phyloP scores from a whole-genome alignment of 2,888 invertebrate species.

The Drosophila atroscutellata region DNA sequence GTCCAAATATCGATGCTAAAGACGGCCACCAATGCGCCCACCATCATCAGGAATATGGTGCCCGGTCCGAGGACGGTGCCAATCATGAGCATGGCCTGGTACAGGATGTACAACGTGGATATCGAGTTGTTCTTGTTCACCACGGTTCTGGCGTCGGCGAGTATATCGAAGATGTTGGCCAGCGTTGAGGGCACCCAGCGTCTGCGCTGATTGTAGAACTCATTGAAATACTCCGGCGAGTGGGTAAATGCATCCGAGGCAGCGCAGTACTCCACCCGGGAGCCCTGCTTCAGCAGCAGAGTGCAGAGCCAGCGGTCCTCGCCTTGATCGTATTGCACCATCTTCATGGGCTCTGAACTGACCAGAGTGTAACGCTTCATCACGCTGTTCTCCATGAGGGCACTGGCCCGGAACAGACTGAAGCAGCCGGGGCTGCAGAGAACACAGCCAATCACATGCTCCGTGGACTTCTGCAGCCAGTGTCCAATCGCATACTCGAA shows the following conservation, averaged over 20 bases:
- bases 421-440: slow-evolving; percentile 97
- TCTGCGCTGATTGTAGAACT: slow-evolving; percentile 97
- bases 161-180: slow-evolving; percentile 96
- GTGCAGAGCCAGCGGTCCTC: slow-evolving; percentile 99
- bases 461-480: slow-evolving; percentile 96
- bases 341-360: slow-evolving; percentile 92
- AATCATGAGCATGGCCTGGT: slow-evolving; percentile 90
- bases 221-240: slow-evolving; percentile 95
- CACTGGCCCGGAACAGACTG: slow-evolving; percentile 94
- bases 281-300: slow-evolving; percentile 94
- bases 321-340: slow-evolving; percentile 97
- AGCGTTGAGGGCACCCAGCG: slow-evolving; percentile 98
- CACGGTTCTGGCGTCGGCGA: slow-evolving; percentile 91
- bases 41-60: slow-evolving; percentile 91
- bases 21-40: slow-evolving; percentile 91
- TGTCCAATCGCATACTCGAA: slow-evolving; percentile 97
- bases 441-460: slow-evolving; percentile 95
- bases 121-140: slow-evolving; percentile 95
- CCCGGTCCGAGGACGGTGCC: slow-evolving; percentile 90
- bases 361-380: slow-evolving; percentile 94
- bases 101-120: slow-evolving; percentile 91
- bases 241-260: slow-evolving; percentile 98
- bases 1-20: slow-evolving; percentile 90
- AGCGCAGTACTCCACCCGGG: slow-evolving; percentile 96
- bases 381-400: slow-evolving; percentile 95